These are phyloP conservation scores for Andrena fulva DNA, from an alignment of 2,888 invertebrate genomes.

Conservation along the genomic window DNA sequence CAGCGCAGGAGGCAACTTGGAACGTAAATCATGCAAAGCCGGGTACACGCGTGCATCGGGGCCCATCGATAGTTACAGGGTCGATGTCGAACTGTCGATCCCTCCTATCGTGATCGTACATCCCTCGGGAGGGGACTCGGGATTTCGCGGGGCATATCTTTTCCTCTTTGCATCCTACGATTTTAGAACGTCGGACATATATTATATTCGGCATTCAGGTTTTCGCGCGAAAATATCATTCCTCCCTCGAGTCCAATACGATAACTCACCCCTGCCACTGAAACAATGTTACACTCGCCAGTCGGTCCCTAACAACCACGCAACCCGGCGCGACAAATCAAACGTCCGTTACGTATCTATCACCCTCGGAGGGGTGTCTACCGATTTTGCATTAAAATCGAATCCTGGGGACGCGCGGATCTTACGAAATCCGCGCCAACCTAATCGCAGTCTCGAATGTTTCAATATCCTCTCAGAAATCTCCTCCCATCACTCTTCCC, in stretches of 20 bases:
- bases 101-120: conserved; percentile 59
- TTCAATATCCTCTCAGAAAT: not conserved
- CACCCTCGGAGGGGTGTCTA: not conserved
- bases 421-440: not conserved
- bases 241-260: conserved; percentile 71
- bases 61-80: conserved; percentile 47
- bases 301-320: conserved; percentile 27
- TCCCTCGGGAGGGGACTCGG: conserved; percentile 57
- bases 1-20: conserved; percentile 6
- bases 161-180: conserved; percentile 60
- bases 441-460: not conserved
- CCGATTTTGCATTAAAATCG: not conserved
- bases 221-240: conserved; percentile 72
- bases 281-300: conserved; percentile 47
- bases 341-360: conserved; percentile 39
- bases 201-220: conserved; percentile 72
- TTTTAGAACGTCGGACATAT: conserved; percentile 65
- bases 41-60: conserved; percentile 35
- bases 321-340: conserved; percentile 53
- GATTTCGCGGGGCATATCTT: conserved; percentile 63
- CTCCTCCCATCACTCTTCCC: not conserved
- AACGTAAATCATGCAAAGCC: conserved; percentile 40
- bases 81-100: conserved; percentile 65
- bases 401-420: not conserved
- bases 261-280: conserved; percentile 64